Percentiles rank a stretch among this genome's conserved stretches.
These are phyloP conservation scores for Dascyllus trimaculatus DNA, from an alignment of 2,113 vertebrate genomes.

Conservation along the genomic window DNA sequence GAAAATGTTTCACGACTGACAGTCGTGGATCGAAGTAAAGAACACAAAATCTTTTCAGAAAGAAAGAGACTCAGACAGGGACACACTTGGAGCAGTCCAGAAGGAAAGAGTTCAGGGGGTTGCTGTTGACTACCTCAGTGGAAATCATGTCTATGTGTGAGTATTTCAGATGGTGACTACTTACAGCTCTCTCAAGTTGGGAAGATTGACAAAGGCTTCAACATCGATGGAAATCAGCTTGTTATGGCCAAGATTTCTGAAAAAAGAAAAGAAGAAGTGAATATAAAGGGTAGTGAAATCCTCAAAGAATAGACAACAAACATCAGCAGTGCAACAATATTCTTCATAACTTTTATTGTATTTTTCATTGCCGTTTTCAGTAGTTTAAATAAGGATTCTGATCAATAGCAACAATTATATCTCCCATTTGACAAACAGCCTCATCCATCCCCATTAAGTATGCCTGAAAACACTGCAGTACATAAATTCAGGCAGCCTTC, in stretches of 20 bases:
- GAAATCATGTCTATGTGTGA: not conserved
- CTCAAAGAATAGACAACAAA: not conserved
- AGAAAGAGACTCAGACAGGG: not conserved
- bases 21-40: not conserved
- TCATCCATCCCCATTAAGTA: slow-evolving; percentile 51
- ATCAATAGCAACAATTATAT: slow-evolving; percentile 63
- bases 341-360: not conserved
- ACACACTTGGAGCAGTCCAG: not conserved
- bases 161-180: slow-evolving; percentile 71
- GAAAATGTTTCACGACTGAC: not conserved
- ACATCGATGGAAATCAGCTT: slow-evolving; percentile 88
- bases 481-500: slow-evolving; percentile 62
- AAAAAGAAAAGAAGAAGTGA: slow-evolving; percentile 26
- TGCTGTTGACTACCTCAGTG: not conserved
- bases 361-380: slow-evolving; percentile 13
- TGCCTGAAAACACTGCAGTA: slow-evolving; percentile 62
- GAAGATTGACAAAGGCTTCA: slow-evolving; percentile 88
- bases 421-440: slow-evolving; percentile 56
- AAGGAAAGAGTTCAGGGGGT: not conserved
- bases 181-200: slow-evolving; percentile 94
- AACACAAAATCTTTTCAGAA: not conserved
- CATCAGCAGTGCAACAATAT: not conserved
- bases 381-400: slow-evolving; percentile 27
- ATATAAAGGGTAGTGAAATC: not conserved
- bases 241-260: slow-evolving; percentile 96